Percentiles rank a stretch among this genome's conserved stretches.
phyloP scores from a whole-genome alignment of 2,888 invertebrate species.

The Gisinianus flammeolus region DNA sequence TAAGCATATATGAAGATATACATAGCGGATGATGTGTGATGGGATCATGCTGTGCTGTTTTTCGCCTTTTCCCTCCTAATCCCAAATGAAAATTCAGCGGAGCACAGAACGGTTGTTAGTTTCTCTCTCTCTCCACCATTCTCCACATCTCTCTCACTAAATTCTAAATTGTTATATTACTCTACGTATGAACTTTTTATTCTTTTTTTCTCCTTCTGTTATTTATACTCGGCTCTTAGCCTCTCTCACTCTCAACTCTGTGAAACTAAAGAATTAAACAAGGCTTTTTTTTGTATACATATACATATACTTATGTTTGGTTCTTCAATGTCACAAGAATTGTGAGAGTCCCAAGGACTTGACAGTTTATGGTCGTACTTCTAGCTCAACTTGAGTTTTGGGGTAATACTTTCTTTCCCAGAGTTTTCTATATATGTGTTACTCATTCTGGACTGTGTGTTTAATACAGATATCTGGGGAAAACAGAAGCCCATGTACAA shows the following conservation, averaged over 20 bases:
- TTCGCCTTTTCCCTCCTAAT: conserved; percentile 24
- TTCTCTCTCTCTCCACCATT: conserved; percentile 9
- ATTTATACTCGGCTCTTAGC: neutral
- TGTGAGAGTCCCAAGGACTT: neutral
- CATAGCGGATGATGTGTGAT: neutral
- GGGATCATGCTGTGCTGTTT: conserved; percentile 29
- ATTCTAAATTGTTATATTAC: conserved; percentile 20
- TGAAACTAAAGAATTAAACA: too few relatives aligned
- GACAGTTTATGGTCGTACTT: neutral
- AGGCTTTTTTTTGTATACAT: too few relatives aligned
- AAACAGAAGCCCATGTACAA: too few relatives aligned
- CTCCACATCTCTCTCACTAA: neutral
- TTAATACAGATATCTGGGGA: too few relatives aligned
- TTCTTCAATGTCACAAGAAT: neutral
- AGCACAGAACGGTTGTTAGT: conserved; percentile 27
- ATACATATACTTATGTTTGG: too few relatives aligned
- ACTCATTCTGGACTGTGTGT: neutral
- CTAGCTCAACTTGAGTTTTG: neutral
- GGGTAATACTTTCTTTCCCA: neutral
- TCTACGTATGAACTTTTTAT: neutral
- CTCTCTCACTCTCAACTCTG: too few relatives aligned
- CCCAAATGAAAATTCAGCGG: conserved; percentile 32
- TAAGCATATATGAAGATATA: conserved; percentile 8
- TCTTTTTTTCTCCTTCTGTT: neutral
- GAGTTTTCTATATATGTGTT: neutral